Evolutionary conservation across 1,140 invertebrate genomes (phyloP), one percentile per base, ranked within the genome.

Genomic region (Acyrthosiphon pisum): DNA sequence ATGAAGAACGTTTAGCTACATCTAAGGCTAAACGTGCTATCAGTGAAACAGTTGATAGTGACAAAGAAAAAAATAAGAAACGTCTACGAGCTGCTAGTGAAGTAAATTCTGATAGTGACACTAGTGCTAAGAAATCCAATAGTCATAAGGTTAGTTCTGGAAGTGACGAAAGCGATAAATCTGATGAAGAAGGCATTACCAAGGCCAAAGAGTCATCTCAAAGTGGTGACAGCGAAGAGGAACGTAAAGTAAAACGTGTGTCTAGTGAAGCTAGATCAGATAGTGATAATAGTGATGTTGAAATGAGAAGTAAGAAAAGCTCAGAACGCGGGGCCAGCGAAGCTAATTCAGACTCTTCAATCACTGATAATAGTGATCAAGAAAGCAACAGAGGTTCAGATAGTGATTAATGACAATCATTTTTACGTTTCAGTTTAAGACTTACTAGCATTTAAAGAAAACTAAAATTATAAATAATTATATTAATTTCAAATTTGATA

Each of bases 121-220:
- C 76, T 37, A 93, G 83, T 56, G 30, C 91, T 56, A 93, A 94
- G 37, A 91, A 88, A 37, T 30, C 53, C 7, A 86, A 83, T 18
- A 68, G 87, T 26, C 84, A 44, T n/a, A 90, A 93, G 68, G 84
- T 30, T 48, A 84, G 81, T 90, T 90, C 68, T 53, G 81, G 81
- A 60, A 94, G 88, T 91, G 94, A 94, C 46, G 87, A 56, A 14
- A 93, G 90, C 46, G 90, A 93, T 35, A 93, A 88, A 90, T 93
- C 53, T 46, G 90, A 93, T 14, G 91, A 93, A 14, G 90, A 91
- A 20, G 35, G 48, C 37, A 68, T 46, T 48, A n/a, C 11, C 20
- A 86, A 93, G 35, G 35, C 26, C 4, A 93, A 86, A 86, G 81
- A 53, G 9, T 84, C 81, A 41, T 93, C 91, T 84, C 68, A 37